phyloP scores from a whole-genome alignment of 23 tunicate species.

The Oikopleura vanhoeffeni region DNA sequence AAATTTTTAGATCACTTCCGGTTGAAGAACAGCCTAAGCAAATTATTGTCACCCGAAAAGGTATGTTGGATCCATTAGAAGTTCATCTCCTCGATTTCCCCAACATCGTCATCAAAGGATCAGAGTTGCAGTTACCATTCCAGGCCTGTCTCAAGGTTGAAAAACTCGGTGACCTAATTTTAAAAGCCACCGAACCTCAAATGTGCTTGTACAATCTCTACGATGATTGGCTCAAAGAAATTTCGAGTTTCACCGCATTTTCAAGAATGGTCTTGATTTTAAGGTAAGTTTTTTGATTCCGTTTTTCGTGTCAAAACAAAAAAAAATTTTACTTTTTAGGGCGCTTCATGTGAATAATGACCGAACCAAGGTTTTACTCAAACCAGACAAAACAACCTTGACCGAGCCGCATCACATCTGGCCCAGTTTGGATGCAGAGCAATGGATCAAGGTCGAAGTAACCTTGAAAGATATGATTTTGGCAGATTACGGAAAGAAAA shows the following conservation, averaged over 20 bases:
- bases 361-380: conserved; percentile 93
- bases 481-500: conserved; percentile 99
- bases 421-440: conserved; percentile 87
- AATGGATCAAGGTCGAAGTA: conserved; percentile 98
- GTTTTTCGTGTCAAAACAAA: too few relatives aligned
- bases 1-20: conserved; percentile 71
- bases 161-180: conserved; percentile 85
- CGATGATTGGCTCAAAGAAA: conserved; percentile 98
- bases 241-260: conserved; percentile 95
- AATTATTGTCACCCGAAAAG: conserved; percentile 93
- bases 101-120: conserved; percentile 95
- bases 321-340: too few relatives aligned
- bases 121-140: conserved; percentile 94
- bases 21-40: conserved; percentile 99
- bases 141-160: conserved; percentile 99
- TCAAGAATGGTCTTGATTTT: conserved; percentile 90
- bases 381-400: conserved; percentile 96
- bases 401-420: conserved; percentile 97
- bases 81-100: conserved; percentile 99
- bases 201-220: conserved; percentile 98
- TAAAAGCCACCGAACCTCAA: conserved; percentile 99
- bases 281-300: conserved; percentile 17
- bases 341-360: conserved; percentile 98
- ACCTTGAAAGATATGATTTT: conserved; percentile 90
- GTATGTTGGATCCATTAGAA: conserved; percentile 99